Evolutionary conservation across 2,888 invertebrate genomes (phyloP), one percentile per base, ranked within the genome.

Genomic region (Lordiphosa andalusiaca): DNA sequence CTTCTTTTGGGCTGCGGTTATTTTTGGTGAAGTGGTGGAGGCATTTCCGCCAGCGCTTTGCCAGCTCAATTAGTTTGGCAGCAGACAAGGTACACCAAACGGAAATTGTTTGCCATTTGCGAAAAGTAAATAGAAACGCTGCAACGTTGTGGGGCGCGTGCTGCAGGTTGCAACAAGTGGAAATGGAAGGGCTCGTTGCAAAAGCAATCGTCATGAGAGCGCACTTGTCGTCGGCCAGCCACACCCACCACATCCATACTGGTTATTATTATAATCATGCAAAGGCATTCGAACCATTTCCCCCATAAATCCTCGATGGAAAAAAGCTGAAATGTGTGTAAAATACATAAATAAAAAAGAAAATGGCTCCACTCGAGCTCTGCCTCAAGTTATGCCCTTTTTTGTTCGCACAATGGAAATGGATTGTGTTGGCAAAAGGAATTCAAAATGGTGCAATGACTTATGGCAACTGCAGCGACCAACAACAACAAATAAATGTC

Each of bases 371-470:
- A 19, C 52, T 41, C 23, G 13, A 25, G 35, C 36, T 30, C 35
- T 41, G 47, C 41, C 53, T 38, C 33, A 37, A 67, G 53, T 40
- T 52, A 9, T 41, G 44, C 54, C 49, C 36, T 30, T 30, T 30
- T 30, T 30, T 25, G 9, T 30, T 30, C 30, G 30, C 48, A 71
- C 74, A 77, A 73, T 69, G 63, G 68, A 69, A 74, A 84, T 82
- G 82, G 80, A 84, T 82, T 67, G 67, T 46, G 56, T 23, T 6
- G 60, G 56, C 41, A 50, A 75, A 74, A 72, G 67, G 69, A 82
- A 74, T 84, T 74, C 63, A 53, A 77, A 75, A 84, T 84, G 78
- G 80, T 78, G 73, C 80, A 80, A 82, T 78, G 84, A 84, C 84
- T 74, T 73, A 75, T 72, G 66, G 70, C 65, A 66, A 65, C 59